Evolutionary conservation across 2,113 vertebrate species (phyloP).

Genomic region (Archilochus colubris): DNA sequence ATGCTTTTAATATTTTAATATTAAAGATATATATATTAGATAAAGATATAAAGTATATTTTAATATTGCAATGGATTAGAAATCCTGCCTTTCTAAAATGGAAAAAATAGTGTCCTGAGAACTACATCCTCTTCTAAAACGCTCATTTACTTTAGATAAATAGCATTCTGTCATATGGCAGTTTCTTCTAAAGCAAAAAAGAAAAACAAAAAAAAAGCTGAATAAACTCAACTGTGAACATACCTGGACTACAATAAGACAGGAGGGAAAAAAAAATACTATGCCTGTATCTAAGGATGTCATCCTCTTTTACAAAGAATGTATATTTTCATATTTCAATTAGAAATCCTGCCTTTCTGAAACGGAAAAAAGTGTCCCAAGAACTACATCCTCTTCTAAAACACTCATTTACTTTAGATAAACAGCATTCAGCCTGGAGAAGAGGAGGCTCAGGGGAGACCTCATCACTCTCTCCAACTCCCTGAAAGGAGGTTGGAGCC

Average conservation of each 20-base stretch:
- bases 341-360: background rate
- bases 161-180: conserved; percentile 8
- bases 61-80: background rate
- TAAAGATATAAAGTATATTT: background rate
- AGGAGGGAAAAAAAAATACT: no score
- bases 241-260: conserved; percentile 18
- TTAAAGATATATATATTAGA: no score
- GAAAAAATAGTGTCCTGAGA: background rate
- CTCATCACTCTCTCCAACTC: no score
- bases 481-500: no score
- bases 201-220: background rate
- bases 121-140: background rate
- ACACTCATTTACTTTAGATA: background rate
- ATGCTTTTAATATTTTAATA: no score
- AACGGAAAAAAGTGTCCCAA: background rate
- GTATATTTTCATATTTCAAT: background rate
- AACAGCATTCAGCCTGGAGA: background rate
- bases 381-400: background rate
- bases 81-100: background rate
- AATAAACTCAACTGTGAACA: background rate
- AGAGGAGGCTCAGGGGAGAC: no score
- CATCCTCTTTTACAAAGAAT: background rate
- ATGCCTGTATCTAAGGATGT: no score
- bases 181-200: conserved; percentile 22
- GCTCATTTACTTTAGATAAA: conserved; percentile 5